These are phyloP conservation scores for Antigone vipio DNA, from an alignment of 2,113 vertebrate genomes.

Conservation along the genomic window DNA sequence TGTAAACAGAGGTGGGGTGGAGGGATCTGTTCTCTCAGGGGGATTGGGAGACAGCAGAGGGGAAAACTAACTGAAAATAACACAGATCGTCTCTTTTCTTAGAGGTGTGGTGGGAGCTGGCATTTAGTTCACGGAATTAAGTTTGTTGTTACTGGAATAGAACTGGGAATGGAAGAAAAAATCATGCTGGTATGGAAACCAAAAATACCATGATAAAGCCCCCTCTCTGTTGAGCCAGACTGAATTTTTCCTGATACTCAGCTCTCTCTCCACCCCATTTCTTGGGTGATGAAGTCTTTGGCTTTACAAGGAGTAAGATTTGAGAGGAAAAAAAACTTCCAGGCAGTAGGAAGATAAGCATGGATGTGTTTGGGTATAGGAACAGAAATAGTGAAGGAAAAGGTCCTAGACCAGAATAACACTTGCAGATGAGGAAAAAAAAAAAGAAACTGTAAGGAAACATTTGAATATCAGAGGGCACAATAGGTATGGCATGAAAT, in stretches of 20 bases:
- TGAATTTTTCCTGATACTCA: background rate
- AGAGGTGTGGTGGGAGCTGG: background rate
- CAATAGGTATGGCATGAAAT: background rate
- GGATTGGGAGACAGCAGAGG: background rate
- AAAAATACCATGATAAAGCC: background rate
- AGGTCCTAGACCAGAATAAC: background rate
- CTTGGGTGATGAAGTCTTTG: background rate
- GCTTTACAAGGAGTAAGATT: background rate
- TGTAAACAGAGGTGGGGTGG: background rate
- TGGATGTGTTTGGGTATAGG: background rate
- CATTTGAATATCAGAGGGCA: background rate
- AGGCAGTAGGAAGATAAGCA: background rate
- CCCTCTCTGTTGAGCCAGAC: background rate
- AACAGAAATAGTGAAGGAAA: background rate
- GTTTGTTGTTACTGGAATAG: background rate
- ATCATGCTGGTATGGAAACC: background rate
- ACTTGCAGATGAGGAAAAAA: background rate
- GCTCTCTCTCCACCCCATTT: background rate
- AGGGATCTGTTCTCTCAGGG: background rate
- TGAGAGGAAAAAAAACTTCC: background rate
- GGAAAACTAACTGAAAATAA: background rate
- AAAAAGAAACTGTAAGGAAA: background rate
- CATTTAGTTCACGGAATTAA: background rate
- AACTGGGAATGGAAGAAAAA: background rate
- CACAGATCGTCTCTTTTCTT: background rate